These are phyloP conservation scores for Eristalis arbustorum DNA, from an alignment of 2,888 invertebrate genomes.

Conservation along the genomic window DNA sequence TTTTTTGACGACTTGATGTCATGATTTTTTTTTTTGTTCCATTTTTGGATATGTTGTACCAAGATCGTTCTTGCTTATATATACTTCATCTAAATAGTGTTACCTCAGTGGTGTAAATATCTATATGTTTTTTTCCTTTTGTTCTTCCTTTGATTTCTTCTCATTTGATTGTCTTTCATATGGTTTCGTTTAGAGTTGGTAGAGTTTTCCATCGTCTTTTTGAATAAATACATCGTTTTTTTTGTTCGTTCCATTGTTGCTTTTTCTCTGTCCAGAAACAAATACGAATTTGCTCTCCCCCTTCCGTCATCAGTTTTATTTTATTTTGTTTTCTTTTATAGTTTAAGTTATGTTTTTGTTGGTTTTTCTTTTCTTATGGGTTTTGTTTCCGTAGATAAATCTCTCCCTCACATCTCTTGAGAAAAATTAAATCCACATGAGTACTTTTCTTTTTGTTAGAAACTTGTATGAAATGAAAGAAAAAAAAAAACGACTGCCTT, in stretches of 20 bases:
- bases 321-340: too few relatives aligned
- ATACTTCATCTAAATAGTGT: constrained; percentile 2
- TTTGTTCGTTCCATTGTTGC: constrained; percentile 15
- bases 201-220: constrained; percentile 30
- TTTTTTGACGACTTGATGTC: neutral
- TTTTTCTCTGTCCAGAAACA: neutral
- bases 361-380: neutral
- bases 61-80: constrained; percentile 24
- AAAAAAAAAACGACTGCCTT: neutral
- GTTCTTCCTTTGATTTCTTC: neutral
- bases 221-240: too few relatives aligned
- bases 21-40: neutral
- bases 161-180: neutral
- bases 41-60: neutral
- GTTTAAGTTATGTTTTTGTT: too few relatives aligned
- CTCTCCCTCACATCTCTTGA: too few relatives aligned
- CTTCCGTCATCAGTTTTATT: constrained; percentile 17
- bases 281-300: neutral
- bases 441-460: too few relatives aligned
- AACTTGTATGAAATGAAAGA: neutral
- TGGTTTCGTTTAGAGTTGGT: constrained; percentile 42
- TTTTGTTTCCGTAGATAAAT: neutral
- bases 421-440: too few relatives aligned
- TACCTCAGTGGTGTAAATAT: constrained; percentile 27
- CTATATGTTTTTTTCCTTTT: neutral